Percentiles rank a stretch among this genome's conserved stretches.
phyloP scores from a whole-genome alignment of 2,888 invertebrate species.

The Pogonocherus hispidulus region DNA sequence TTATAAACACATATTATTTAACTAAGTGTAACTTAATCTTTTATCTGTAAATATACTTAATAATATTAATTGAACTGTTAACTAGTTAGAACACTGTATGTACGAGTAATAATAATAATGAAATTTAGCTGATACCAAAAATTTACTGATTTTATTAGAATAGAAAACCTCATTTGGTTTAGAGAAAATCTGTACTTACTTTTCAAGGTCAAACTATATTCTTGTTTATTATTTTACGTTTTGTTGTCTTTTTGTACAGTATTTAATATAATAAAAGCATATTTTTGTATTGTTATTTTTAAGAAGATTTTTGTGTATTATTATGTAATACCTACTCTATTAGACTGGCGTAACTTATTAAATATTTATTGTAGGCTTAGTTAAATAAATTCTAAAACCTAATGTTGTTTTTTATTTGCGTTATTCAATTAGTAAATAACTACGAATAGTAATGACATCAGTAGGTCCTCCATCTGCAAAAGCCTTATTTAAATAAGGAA shows the following conservation, averaged over 20 bases:
- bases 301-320: constrained; percentile 46
- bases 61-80: constrained; percentile 30
- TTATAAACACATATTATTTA: neutral
- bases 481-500: too few relatives aligned
- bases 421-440: neutral
- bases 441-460: too few relatives aligned
- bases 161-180: constrained; percentile 6
- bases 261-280: constrained; percentile 53
- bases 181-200: constrained; percentile 33
- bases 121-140: constrained; percentile 38
- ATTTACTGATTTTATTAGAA: constrained; percentile 17
- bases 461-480: too few relatives aligned
- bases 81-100: constrained; percentile 28
- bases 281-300: constrained; percentile 54
- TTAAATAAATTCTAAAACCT: constrained; percentile 45
- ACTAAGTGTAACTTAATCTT: constrained; percentile 4
- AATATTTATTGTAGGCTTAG: constrained; percentile 57
- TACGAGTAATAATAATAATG: constrained; percentile 4
- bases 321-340: constrained; percentile 46
- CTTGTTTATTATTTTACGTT: constrained; percentile 39
- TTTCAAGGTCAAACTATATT: constrained; percentile 41
- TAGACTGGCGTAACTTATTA: constrained; percentile 58
- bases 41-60: constrained; percentile 16
- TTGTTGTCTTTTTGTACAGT: constrained; percentile 58
- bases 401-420: neutral